A percentile compares a stretch with the other conserved stretches of the same genome.
phyloP scores from a whole-genome alignment of 2,888 invertebrate species.

The Heliconius aoede region DNA sequence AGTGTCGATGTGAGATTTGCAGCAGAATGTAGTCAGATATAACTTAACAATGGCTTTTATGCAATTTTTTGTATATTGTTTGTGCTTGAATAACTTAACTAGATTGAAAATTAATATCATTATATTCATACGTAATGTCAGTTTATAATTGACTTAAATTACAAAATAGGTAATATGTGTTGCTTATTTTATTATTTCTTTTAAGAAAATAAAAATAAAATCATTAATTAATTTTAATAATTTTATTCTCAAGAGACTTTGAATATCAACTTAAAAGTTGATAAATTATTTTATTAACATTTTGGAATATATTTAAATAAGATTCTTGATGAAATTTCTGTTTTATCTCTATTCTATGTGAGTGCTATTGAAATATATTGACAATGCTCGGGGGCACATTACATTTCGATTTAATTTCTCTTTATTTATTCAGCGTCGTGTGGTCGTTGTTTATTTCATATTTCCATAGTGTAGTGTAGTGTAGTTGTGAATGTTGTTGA shows the following conservation, averaged over 20 bases:
- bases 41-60: background rate
- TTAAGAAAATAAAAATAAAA: too few species aligned
- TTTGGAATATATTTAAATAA: background rate
- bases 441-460: conserved; percentile 44
- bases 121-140: too few species aligned
- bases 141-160: too few species aligned
- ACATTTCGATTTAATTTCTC: conserved; percentile 63
- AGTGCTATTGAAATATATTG: conserved; percentile 61
- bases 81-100: too few species aligned
- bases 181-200: too few species aligned
- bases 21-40: background rate
- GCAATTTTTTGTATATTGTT: background rate
- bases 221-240: too few species aligned
- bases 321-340: conserved; percentile 1
- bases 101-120: too few species aligned
- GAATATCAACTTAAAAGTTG: too few species aligned
- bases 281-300: too few species aligned
- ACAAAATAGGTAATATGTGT: too few species aligned
- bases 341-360: background rate
- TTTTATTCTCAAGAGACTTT: too few species aligned
- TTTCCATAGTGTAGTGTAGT: conserved; percentile 35
- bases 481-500: conserved; percentile 38
- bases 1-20: conserved; percentile 71
- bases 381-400: conserved; percentile 59
- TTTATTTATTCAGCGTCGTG: conserved; percentile 51